Percentiles rank a stretch among this genome's conserved stretches.
Evolutionary conservation across 2,797 vertebrate species (phyloP).

Genomic region (Miopithecus talapoin): DNA sequence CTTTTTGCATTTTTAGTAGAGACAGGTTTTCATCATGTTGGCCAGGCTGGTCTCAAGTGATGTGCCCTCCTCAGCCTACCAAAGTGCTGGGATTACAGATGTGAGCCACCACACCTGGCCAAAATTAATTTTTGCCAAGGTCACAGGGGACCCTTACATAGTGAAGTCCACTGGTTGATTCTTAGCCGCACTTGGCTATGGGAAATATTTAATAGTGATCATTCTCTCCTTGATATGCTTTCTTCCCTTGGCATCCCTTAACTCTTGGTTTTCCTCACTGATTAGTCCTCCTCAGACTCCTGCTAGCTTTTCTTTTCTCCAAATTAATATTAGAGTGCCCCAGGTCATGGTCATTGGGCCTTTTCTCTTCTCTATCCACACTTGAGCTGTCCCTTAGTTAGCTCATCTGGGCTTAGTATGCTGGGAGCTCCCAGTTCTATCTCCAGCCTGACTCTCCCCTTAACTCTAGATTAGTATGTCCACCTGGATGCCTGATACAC

Average conservation of each 20-base stretch:
- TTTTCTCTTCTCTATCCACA: background rate
- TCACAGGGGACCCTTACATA: fast-evolving
- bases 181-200: background rate
- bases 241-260: background rate
- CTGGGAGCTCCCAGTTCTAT: background rate
- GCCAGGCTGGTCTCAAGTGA: too few relatives aligned
- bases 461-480: background rate
- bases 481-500: background rate
- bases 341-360: background rate
- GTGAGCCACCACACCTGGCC: too few relatives aligned
- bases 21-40: too few relatives aligned
- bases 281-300: background rate
- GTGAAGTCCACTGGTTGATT: background rate
- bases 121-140: background rate
- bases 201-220: background rate
- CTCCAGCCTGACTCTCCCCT: background rate
- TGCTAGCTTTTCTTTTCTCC: background rate
- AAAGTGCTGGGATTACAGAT: too few relatives aligned
- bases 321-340: background rate
- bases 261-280: background rate
- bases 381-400: background rate
- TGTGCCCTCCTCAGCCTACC: too few relatives aligned
- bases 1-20: too few relatives aligned
- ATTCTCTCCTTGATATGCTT: background rate
- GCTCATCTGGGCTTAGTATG: background rate